Percentiles rank a stretch among this genome's conserved stretches.
Evolutionary conservation across 2,113 vertebrate species (phyloP).

Genomic region (Oreocharis arfaki): DNA sequence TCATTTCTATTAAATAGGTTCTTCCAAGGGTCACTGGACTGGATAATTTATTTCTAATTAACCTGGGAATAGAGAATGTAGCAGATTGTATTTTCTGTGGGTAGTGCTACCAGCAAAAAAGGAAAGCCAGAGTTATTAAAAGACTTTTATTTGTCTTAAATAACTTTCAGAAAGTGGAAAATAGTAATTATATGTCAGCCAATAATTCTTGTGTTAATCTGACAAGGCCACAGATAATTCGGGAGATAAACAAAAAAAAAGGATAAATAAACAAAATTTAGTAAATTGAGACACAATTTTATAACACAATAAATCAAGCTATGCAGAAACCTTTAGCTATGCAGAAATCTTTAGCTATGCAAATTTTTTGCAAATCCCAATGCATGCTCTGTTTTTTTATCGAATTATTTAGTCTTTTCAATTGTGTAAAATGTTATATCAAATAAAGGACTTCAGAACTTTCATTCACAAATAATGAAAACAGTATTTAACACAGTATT

Average conservation of each 20-base stretch:
- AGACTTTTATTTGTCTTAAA: not conserved
- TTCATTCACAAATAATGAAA: not conserved
- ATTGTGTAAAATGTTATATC: not conserved
- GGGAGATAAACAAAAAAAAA: not conserved
- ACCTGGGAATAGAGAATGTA: not conserved
- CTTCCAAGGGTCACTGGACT: not conserved
- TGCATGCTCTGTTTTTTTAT: not conserved
- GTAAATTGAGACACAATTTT: not conserved
- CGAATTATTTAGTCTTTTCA: not conserved
- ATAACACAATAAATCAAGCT: not conserved
- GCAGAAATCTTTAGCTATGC: not conserved
- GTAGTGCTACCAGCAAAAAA: not conserved
- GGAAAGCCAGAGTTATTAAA: not conserved
- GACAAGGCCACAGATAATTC: not conserved
- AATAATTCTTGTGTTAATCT: not conserved
- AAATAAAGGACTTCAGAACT: not conserved
- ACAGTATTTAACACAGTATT: not conserved
- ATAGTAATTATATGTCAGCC: not conserved
- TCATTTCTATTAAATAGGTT: not conserved
- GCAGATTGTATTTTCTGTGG: not conserved
- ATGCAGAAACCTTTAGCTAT: not conserved
- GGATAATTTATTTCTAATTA: not conserved
- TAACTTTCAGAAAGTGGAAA: not conserved
- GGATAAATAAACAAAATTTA: not conserved
- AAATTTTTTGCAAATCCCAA: not conserved